Base-by-base conservation (phyloP, 2,888 invertebrate genomes). In the Dolichomitus sp. region DNA sequence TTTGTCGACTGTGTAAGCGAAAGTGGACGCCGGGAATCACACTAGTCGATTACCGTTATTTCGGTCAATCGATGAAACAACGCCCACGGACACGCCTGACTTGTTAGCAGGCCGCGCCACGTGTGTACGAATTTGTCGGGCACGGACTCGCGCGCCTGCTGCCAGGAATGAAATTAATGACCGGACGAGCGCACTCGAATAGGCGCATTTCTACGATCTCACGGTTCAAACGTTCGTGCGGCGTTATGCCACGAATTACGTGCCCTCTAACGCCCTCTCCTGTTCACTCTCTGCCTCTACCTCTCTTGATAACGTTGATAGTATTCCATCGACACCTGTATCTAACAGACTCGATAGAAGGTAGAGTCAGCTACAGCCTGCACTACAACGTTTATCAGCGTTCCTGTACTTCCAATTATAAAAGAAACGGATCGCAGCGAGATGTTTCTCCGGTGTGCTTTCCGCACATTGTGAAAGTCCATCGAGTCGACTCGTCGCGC, bases 131-230 rank as follows among this genome's bases (percentile, higher is more conserved):
- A 70, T 72, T 54, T 57, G 50, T 72, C 61, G 61, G 75, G 33
- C 70, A 61, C 65, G 45, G 74, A 33, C 68, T 76, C 81, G 70
- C 81, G 83, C 73, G 78, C 33, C 42, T 23, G 48, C 48, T 48
- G 69, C 79, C 81, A 82, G 84, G 84, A 86, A 87, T 86, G 80
- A 86, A 87, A 87, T 86, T 87, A 87, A 86, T 85, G 85, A 86
- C 87, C 86, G 81, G 74, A 78, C 84, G 78, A 84, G 80, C 82
- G 78, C 80, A 83, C 75, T 74, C 74, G 66, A 73, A 74, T 59
- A 66, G 76, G 72, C 75, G 79, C 66, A 52, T 73, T 66, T 77
- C 83, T 76, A 45, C 77, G 50, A 80, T 77, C 77, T 73, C 73
- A 73, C 73, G 48, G 61, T 61, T 73, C 61, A 50, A 73, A 73